These are phyloP conservation scores for Metallyticus violacea DNA, from an alignment of 2,888 invertebrate genomes.

Conservation along the genomic window DNA sequence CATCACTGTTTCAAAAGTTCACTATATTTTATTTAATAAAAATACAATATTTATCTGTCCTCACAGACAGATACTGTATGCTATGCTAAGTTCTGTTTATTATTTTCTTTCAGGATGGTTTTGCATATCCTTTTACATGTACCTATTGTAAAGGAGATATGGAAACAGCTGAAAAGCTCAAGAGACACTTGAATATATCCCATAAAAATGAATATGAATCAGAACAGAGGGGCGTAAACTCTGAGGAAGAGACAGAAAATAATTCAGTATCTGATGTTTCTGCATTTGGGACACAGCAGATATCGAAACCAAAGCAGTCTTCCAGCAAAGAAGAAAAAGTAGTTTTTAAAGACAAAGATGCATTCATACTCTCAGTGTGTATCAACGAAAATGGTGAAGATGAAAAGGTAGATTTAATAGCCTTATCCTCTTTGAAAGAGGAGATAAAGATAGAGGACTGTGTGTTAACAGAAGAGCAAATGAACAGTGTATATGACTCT, in stretches of 20 bases:
- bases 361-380: neutral
- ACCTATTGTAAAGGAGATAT: conserved; percentile 14
- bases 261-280: neutral
- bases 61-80: too few relatives aligned
- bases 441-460: too few relatives aligned
- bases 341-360: neutral
- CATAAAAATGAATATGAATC: neutral
- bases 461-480: too few relatives aligned
- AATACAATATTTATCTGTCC: too few relatives aligned
- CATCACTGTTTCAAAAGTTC: too few relatives aligned
- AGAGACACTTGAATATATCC: conserved; percentile 1
- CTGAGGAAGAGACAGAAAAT: neutral
- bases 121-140: neutral
- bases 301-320: too few relatives aligned
- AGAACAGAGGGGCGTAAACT: neutral
- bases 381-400: neutral
- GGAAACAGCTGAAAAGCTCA: neutral
- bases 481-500: too few relatives aligned
- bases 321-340: neutral
- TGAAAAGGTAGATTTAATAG: neutral
- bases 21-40: too few relatives aligned
- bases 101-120: neutral
- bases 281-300: too few relatives aligned
- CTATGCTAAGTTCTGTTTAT: neutral
- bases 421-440: neutral